These are phyloP conservation scores for Idaea straminata DNA, from an alignment of 2,888 invertebrate genomes.

Conservation along the genomic window DNA sequence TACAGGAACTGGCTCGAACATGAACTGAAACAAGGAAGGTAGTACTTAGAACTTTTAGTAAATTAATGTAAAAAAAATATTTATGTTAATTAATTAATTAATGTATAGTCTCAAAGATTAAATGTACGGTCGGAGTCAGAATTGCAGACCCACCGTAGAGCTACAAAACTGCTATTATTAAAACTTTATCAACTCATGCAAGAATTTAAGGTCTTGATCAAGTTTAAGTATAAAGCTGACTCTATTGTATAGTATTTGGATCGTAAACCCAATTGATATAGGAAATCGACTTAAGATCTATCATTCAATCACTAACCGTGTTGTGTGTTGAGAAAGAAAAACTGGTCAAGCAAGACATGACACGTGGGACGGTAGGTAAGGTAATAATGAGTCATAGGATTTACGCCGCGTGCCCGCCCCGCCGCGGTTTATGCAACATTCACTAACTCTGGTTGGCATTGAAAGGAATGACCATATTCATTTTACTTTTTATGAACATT, in stretches of 20 bases:
- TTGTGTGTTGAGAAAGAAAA: conserved; percentile 34
- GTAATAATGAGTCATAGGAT: conserved; percentile 43
- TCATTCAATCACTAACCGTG: conserved; percentile 25
- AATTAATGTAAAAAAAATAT: neutral
- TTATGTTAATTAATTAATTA: too few species aligned
- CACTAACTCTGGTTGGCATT: conserved; percentile 2
- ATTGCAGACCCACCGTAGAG: too few species aligned
- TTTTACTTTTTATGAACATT: neutral
- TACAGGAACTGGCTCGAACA: conserved; percentile 55
- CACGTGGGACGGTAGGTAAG: conserved; percentile 45
- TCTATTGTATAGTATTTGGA: too few species aligned
- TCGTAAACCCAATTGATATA: too few species aligned
- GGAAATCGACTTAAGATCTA: too few species aligned
- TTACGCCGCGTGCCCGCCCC: conserved; percentile 12
- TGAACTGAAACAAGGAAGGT: conserved; percentile 56
- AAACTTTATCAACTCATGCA: too few species aligned
- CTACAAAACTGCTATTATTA: too few species aligned
- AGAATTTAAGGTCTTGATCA: too few species aligned
- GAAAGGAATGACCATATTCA: neutral
- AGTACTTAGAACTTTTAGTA: conserved; percentile 9
- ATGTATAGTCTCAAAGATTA: too few species aligned
- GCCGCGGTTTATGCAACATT: conserved; percentile 15
- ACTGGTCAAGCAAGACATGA: conserved; percentile 36
- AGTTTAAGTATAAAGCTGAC: too few species aligned
- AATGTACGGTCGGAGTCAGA: too few species aligned